Evolutionary conservation across 2,888 invertebrate genomes (phyloP), one percentile per base, ranked within the genome.

Genomic region (Andrena dorsata): DNA sequence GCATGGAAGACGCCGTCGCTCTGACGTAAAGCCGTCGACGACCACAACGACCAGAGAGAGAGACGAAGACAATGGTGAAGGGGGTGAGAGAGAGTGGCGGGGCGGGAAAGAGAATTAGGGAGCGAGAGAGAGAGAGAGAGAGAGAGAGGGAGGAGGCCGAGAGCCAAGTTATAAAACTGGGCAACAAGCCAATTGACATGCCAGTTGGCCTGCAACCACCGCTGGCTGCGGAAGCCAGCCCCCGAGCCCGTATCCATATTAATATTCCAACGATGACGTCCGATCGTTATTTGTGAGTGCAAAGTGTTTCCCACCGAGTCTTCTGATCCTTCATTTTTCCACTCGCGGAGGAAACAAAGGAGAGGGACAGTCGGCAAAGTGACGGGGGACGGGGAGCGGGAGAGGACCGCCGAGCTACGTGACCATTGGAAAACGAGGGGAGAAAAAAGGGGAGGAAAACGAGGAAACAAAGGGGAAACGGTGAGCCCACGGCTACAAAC

Each of bases 181-280:
- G 94, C 94, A 93, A 92, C 92, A 92, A 93, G 94, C 94, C 94
- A 94, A 94, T 93, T 93, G 93, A 93, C 92, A 93, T 92, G 92
- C 92, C 92, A 93, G 93, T 93, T 92, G 92, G 93, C 91, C 90
- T 89, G 92, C 92, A 90, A 92, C 91, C 92, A 89, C 90, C 92
- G 92, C 90, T 89, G 90, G 90, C 90, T 91, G 90, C 92, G 90
- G 91, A 89, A 91, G 89, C 89, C 88, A 87, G 82, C 86, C 87
- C 58, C 86, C 85, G 80, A 86, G 81, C 79, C 77, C 84, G 81
- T 78, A 89, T 87, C 84, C 80, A 86, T 91, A 90, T 92, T 90
- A 90, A 90, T 88, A 90, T 89, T 88, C 85, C 86, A 71, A 80
- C 85, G 86, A 90, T 91, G 90, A 92, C 90, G 88, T 89, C 88